A percentile compares a stretch with the other conserved stretches of the same genome.
Evolutionary conservation across 1,140 invertebrate genomes (phyloP).

Genomic region (Akabosia matsudoensis): DNA sequence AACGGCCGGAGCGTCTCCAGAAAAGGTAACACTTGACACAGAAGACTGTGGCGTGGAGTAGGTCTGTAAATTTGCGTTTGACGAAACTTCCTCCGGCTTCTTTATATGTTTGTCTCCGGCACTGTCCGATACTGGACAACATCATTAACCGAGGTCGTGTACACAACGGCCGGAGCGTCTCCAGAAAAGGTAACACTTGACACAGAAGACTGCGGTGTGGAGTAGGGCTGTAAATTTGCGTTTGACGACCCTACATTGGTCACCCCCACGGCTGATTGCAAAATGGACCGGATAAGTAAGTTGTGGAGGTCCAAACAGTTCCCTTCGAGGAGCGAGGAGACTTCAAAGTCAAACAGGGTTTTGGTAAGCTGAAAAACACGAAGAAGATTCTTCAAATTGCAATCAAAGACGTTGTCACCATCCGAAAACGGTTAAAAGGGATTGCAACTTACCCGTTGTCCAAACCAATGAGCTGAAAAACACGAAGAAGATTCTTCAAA

Average conservation of each 20-base stretch:
- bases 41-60: neutral
- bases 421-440: neutral
- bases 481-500: neutral
- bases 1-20: neutral
- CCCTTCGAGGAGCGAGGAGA: neutral
- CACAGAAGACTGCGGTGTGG: neutral
- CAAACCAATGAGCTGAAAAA: neutral
- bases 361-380: slow-evolving; percentile 5
- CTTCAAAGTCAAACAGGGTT: neutral
- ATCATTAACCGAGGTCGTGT: neutral
- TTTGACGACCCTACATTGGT: neutral
- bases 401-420: too few species aligned
- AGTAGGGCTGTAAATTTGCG: neutral
- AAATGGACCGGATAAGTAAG: neutral
- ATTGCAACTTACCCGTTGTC: neutral
- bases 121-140: neutral
- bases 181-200: neutral
- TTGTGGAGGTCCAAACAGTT: neutral
- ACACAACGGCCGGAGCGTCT: neutral
- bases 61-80: neutral
- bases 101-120: neutral
- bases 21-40: neutral
- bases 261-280: neutral
- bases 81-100: neutral
- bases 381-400: neutral